Base-by-base conservation (phyloP, 2,888 invertebrate genomes). In the Atethmia centrago region DNA sequence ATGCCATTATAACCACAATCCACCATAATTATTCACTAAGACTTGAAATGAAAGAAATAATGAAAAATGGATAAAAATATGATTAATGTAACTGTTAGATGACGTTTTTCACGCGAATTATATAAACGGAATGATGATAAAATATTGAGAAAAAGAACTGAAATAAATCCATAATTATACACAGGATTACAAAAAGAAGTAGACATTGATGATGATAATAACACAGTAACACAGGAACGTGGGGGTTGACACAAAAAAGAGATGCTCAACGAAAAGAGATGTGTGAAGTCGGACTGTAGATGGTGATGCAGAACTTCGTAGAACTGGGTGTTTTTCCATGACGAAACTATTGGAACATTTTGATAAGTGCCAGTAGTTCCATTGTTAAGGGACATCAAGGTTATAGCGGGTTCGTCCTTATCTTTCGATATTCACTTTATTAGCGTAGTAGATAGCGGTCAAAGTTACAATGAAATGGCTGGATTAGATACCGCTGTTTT, bases 351-450 rank as follows among this genome's bases (percentile, higher is more conserved):
- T 47, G 14, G 36, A 16, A 25, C 1, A 49, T 63, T 74, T 56
- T 61, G 25, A 42, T 21, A 61, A 77, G 45, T 74, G 25, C 58
- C 45, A 64, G 31, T 64, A 73, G 19, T 51, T 14, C 19, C 19
- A 77, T 64, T 74, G 75, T 64, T 16, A 63, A 31, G 25, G 40
- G 36, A 67, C 14, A 36, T 40, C 53, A 71, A 82, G 78, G 82
- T 42, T 45, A 47, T 7, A 42, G 12, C 69, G 61, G 64, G 12
- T 53, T 42, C 25, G 7, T 3, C 59, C 63, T 70, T 80, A 80
- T 80, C 84, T 70, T 25, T 25, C 47, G 55, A 51, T 66, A 70
- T 80, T 70, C 62, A 80, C 28, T 74, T 74, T 74, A 83, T 79
- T 69, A 69, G 31, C n/a, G 28, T 28, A n/a, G 2, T 31, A 62